These are phyloP conservation scores for Ictalurus furcatus DNA, from an alignment of 2,113 vertebrate species.

Conservation along the genomic window DNA sequence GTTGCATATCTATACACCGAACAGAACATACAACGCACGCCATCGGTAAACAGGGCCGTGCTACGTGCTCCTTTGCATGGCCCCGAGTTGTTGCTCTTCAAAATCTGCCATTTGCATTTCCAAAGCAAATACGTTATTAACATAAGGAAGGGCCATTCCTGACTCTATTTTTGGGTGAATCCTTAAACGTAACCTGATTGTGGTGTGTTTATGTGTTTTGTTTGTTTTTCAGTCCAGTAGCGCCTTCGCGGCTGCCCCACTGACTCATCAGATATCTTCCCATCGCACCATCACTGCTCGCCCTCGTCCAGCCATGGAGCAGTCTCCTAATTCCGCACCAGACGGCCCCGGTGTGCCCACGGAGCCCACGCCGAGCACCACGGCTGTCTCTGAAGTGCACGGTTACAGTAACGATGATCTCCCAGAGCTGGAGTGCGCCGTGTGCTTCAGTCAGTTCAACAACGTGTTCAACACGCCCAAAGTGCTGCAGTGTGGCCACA, in stretches of 20 bases:
- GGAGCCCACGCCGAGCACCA: too few species aligned
- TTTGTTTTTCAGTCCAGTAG: neutral
- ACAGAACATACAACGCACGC: neutral
- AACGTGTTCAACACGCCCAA: conserved; percentile 80
- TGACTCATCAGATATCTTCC: neutral
- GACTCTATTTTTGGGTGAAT: neutral
- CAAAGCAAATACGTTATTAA: conserved; percentile 31
- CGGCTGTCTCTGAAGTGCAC: neutral
- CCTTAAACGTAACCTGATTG: neutral
- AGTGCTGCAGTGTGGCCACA: conserved; percentile 76
- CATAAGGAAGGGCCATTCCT: neutral
- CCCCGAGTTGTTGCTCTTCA: neutral
- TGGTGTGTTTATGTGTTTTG: neutral
- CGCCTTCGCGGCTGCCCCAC: neutral
- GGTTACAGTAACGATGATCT: neutral
- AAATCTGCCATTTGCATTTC: conserved; percentile 15
- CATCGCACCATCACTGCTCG: neutral
- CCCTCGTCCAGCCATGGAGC: conserved; percentile 28
- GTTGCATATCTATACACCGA: neutral
- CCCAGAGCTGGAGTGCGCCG: conserved; percentile 75
- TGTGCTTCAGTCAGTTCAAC: conserved; percentile 81
- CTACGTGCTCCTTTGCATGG: conserved; percentile 44
- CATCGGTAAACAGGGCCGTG: neutral
- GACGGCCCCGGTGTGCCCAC: neutral
- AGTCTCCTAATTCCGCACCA: neutral